These are phyloP conservation scores for Acanthochromis polyacanthus DNA, from an alignment of 2,113 vertebrate genomes.

Conservation along the genomic window DNA sequence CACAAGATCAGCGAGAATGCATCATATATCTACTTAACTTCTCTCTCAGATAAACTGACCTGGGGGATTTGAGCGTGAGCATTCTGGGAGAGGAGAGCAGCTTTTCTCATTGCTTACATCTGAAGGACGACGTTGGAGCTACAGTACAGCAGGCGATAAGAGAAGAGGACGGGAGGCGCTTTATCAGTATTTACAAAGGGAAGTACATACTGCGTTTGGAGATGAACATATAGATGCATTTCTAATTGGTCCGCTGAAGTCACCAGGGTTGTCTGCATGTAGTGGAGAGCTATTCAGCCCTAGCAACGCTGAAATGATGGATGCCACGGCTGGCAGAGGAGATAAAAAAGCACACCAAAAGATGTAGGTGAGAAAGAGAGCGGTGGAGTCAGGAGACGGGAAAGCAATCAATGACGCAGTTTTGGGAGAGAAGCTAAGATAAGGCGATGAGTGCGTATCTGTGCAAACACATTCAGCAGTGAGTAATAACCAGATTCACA, in stretches of 20 bases:
- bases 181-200: conserved; percentile 71
- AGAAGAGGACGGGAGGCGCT: conserved; percentile 23
- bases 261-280: conserved; percentile 27
- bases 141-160: conserved; percentile 57
- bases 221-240: conserved; percentile 79
- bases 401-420: conserved; percentile 50
- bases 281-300: conserved; percentile 27
- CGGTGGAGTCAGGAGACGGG: conserved; percentile 19
- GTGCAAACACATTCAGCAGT: conserved; percentile 52
- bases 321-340: conserved; percentile 53
- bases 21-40: conserved; percentile 50
- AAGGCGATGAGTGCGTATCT: conserved; percentile 62
- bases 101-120: conserved; percentile 41
- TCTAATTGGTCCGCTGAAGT: conserved; percentile 64
- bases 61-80: conserved; percentile 34
- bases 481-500: conserved; percentile 35
- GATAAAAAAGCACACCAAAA: conserved; percentile 61
- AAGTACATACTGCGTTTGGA: conserved; percentile 65
- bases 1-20: conserved; percentile 13
- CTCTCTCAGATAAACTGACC: conserved; percentile 44
- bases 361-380: conserved; percentile 53
- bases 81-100: conserved; percentile 4
- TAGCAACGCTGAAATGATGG: conserved; percentile 46
- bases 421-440: conserved; percentile 48
- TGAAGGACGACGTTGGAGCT: conserved; percentile 47